phyloP scores from a whole-genome alignment of 2,113 vertebrate species.

The Oophaga pumilio region DNA sequence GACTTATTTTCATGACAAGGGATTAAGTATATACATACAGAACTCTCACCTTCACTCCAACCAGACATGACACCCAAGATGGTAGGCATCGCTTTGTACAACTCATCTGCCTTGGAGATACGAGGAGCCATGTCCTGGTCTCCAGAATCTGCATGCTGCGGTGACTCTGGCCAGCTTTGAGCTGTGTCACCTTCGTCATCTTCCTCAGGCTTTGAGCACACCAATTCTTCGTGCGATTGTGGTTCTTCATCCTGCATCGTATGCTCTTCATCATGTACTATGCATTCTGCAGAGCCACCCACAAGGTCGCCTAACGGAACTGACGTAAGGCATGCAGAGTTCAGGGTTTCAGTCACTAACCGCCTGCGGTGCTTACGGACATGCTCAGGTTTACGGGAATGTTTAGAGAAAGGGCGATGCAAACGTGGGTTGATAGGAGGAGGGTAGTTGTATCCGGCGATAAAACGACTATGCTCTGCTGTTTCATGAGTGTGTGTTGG shows the following conservation, averaged over 20 bases:
- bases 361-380: conserved; percentile 66
- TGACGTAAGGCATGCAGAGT: conserved; percentile 57
- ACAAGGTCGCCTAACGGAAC: conserved; percentile 61
- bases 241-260: conserved; percentile 60
- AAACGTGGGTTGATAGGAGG: conserved; percentile 59
- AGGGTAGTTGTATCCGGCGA: conserved; percentile 69
- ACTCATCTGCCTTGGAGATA: conserved; percentile 79
- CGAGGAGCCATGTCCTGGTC: conserved; percentile 58
- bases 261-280: conserved; percentile 48
- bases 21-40: neutral
- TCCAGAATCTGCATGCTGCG: conserved; percentile 58
- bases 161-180: conserved; percentile 66
- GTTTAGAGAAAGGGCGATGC: conserved; percentile 63
- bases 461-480: conserved; percentile 64
- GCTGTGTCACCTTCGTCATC: conserved; percentile 60
- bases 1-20: neutral
- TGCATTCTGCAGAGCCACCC: neutral
- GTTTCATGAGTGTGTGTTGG: conserved; percentile 61
- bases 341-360: conserved; percentile 65
- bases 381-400: conserved; percentile 65
- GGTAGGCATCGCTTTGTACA: conserved; percentile 75
- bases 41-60: conserved; percentile 80
- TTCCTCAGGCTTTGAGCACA: conserved; percentile 32
- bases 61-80: conserved; percentile 78
- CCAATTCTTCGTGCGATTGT: conserved; percentile 29